Conservation (phyloP, 2,888 invertebrate species). For the Ptychoptera albimana region DNA sequence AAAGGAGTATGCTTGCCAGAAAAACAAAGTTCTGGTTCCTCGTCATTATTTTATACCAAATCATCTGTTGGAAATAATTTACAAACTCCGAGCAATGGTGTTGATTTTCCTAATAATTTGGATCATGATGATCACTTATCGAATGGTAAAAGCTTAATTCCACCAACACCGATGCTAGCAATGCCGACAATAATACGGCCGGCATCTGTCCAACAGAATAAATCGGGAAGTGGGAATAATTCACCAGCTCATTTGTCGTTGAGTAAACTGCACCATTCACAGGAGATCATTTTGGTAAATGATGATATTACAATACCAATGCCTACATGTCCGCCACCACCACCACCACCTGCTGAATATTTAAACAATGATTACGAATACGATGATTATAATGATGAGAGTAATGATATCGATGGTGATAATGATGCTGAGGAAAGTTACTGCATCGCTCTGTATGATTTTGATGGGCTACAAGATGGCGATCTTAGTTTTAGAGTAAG, state of each 20-base stretch:
- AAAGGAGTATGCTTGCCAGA: neutral
- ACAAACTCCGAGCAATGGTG: neutral
- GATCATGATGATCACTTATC: constrained; percentile 36
- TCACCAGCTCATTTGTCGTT: constrained; percentile 32
- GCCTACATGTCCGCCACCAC: constrained; percentile 64
- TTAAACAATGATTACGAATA: constrained; percentile 26
- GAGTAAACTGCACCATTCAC: constrained; percentile 19
- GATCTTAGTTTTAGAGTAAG: constrained; percentile 68
- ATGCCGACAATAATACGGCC: constrained; percentile 59
- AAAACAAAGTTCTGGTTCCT: neutral
- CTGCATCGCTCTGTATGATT: constrained; percentile 67
- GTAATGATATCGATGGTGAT: neutral
- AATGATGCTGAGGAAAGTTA: constrained; percentile 36
- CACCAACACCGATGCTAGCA: constrained; percentile 29
- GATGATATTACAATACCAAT: constrained; percentile 43
- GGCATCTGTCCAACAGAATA: constrained; percentile 16
- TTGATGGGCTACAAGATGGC: constrained; percentile 52
- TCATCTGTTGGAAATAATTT: neutral
- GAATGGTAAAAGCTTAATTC: constrained; percentile 33
- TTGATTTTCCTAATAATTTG: neutral
- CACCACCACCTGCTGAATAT: constrained; percentile 40
- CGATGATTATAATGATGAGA: constrained; percentile 17
- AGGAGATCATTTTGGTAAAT: neutral
- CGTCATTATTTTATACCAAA: neutral
- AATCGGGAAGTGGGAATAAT: constrained; percentile 37